phyloP scores from a whole-genome alignment of 2,888 invertebrate species.

The Synergus laeviventris region DNA sequence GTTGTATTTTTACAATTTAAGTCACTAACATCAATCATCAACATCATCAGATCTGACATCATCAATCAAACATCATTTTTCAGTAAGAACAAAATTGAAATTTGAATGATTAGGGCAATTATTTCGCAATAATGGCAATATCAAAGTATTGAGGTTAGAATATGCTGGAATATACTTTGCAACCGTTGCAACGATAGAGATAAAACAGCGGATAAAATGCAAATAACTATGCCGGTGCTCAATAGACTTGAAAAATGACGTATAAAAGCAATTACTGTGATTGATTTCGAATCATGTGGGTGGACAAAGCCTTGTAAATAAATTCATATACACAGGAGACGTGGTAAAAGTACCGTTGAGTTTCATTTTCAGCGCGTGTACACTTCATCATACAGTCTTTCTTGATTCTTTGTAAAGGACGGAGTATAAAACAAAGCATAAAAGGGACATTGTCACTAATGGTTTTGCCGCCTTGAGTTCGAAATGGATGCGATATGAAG shows the following conservation, averaged over 20 bases:
- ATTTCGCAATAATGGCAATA: neutral
- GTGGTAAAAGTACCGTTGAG: neutral
- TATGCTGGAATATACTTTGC: neutral
- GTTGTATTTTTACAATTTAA: neutral
- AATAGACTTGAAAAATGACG: neutral
- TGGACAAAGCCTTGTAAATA: neutral
- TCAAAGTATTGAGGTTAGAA: conserved; percentile 9
- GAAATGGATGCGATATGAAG: neutral
- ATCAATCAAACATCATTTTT: neutral
- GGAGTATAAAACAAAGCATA: neutral
- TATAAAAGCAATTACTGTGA: neutral
- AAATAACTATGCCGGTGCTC: neutral
- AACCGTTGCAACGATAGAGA: neutral
- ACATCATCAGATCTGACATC: no score
- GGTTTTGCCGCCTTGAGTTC: conserved; percentile 10
- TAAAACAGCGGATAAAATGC: neutral
- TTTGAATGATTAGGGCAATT: neutral
- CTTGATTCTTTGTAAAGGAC: conserved; percentile 9
- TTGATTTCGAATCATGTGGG: conserved; percentile 5
- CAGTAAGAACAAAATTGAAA: neutral
- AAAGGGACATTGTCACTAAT: conserved; percentile 34
- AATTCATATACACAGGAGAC: neutral
- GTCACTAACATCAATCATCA: neutral
- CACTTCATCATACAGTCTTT: neutral
- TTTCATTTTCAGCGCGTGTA: neutral